A percentile compares a stretch with the other conserved stretches of the same genome.
Conservation (phyloP, 2,113 vertebrate species). For the Ctenodactylus gundi region DNA sequence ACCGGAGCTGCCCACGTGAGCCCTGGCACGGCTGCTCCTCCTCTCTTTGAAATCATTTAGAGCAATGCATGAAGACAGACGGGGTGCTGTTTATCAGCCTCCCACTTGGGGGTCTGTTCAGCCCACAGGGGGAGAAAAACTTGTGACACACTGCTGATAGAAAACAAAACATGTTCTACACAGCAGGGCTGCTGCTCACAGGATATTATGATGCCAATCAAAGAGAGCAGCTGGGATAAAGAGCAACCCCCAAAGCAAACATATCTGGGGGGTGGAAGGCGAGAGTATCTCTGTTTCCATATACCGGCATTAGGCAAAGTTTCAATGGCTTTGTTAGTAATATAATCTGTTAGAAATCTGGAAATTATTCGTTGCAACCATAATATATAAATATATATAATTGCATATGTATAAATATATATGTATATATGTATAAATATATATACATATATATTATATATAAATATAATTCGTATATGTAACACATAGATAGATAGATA, state of each 20-base stretch:
- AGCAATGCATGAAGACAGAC: slow-evolving; percentile 64
- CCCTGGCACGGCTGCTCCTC: slow-evolving; percentile 79
- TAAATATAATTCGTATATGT: no score
- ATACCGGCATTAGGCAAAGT: neutral
- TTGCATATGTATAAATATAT: neutral
- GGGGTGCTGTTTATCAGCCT: slow-evolving; percentile 80
- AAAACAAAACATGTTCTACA: slow-evolving; percentile 60
- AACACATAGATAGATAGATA: no score
- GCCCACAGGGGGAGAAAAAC: neutral
- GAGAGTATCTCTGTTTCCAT: neutral
- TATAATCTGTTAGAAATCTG: neutral
- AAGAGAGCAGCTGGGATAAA: slow-evolving; percentile 78
- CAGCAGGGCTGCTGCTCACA: slow-evolving; percentile 74
- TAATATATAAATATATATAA: no score
- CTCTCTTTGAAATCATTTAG: slow-evolving; percentile 82
- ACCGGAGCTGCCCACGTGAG: slow-evolving; percentile 66
- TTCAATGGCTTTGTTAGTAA: neutral
- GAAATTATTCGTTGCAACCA: neutral
- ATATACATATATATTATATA: no score
- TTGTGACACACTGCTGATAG: slow-evolving; percentile 56
- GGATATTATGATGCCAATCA: slow-evolving; percentile 71
- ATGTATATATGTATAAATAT: neutral
- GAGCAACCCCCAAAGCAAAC: neutral
- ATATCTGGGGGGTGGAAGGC: neutral
- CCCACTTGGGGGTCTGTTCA: slow-evolving; percentile 58